Evolutionary conservation across 2,113 vertebrate genomes (phyloP).

Genomic region (Dasyornis broadbenti): DNA sequence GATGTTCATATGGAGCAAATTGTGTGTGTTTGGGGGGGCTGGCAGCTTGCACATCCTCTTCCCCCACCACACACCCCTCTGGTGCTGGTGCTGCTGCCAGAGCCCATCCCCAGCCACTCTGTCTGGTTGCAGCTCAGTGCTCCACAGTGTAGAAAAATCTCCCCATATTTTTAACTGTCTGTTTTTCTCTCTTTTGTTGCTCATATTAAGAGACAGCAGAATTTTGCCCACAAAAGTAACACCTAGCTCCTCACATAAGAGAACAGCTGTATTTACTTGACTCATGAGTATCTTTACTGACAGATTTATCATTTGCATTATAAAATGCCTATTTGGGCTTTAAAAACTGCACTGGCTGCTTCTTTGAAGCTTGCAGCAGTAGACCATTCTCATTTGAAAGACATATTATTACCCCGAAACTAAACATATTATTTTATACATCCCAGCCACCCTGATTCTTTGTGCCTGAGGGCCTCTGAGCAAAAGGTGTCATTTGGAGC

Average conservation of each 20-base stretch:
- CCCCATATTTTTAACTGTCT: background rate
- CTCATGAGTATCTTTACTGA: slow-evolving; percentile 23
- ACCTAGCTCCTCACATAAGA: background rate
- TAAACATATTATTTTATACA: slow-evolving; percentile 26
- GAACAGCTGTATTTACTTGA: slow-evolving; percentile 39
- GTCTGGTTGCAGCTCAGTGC: background rate
- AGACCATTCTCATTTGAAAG: slow-evolving; percentile 23
- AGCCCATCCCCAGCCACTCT: background rate
- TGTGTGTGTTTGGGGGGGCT: background rate
- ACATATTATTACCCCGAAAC: slow-evolving; percentile 20
- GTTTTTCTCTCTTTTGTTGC: background rate
- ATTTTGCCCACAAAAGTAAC: background rate
- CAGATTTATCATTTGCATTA: slow-evolving; percentile 49
- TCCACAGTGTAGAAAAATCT: background rate
- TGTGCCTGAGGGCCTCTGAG: slow-evolving; percentile 1
- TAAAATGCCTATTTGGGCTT: slow-evolving; percentile 44
- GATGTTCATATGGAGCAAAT: background rate
- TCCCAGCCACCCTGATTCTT: background rate
- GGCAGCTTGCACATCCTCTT: background rate
- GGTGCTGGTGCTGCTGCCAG: background rate
- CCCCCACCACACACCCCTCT: background rate
- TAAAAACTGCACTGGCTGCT: slow-evolving; percentile 19
- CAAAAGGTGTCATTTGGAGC: slow-evolving; percentile 38
- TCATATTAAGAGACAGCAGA: background rate
- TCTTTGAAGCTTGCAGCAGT: slow-evolving; percentile 18